Percentiles rank a stretch among this genome's conserved stretches.
Evolutionary conservation across 2,888 invertebrate species (phyloP).

Genomic region (Oxytorus armatus): DNA sequence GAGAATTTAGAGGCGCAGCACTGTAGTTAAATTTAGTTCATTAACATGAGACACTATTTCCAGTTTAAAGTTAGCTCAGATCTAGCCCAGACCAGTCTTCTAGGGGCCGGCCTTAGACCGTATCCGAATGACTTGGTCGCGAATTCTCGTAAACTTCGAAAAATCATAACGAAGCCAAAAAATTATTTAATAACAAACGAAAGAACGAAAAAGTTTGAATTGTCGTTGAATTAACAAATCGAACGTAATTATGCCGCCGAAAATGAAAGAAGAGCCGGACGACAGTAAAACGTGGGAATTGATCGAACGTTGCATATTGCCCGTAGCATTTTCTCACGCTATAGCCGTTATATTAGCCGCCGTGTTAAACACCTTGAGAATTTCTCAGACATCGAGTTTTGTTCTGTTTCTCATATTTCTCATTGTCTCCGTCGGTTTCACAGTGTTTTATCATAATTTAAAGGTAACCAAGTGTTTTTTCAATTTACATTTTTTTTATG

Average conservation of each 20-base stretch:
- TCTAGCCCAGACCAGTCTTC: constrained; percentile 77
- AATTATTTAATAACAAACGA: constrained; percentile 51
- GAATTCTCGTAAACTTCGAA: constrained; percentile 56
- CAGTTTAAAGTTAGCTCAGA: constrained; percentile 83
- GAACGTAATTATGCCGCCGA: constrained; percentile 73
- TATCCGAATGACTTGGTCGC: constrained; percentile 66
- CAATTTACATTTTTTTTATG: not conserved
- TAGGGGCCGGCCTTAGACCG: constrained; percentile 67
- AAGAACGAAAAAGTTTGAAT: constrained; percentile 58
- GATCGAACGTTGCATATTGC: constrained; percentile 90
- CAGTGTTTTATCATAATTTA: constrained; percentile 93
- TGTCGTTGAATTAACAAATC: constrained; percentile 31
- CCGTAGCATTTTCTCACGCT: constrained; percentile 92
- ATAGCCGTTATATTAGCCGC: constrained; percentile 91
- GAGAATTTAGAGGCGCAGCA: constrained; percentile 77
- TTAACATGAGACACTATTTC: constrained; percentile 80
- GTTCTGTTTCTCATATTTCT: constrained; percentile 91
- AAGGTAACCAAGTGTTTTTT: constrained; percentile 87
- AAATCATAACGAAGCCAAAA: constrained; percentile 19
- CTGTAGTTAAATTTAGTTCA: constrained; percentile 81
- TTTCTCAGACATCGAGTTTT: constrained; percentile 91
- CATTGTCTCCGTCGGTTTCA: constrained; percentile 89
- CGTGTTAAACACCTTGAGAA: constrained; percentile 89
- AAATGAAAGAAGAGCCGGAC: constrained; percentile 80
- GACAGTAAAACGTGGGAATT: constrained; percentile 86